Conservation (phyloP, 2,797 vertebrate species). For the Pterois miles region DNA sequence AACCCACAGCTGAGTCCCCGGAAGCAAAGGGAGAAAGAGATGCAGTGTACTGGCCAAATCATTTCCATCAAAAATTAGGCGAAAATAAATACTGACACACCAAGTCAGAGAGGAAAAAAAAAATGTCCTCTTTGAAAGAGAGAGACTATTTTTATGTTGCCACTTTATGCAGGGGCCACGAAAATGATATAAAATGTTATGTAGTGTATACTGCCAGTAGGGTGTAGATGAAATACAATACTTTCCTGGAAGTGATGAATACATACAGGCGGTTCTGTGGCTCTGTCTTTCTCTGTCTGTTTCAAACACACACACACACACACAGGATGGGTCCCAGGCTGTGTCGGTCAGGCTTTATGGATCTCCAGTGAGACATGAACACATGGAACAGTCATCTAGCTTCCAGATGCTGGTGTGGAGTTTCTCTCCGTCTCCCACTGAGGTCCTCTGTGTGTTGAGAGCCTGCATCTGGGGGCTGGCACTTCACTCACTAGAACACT, state of each 20-base stretch:
- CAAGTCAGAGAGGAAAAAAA: neutral
- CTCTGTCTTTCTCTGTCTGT: neutral
- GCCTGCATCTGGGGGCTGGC: constrained; percentile 42
- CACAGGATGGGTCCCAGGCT: constrained; percentile 52
- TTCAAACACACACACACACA: constrained; percentile 6
- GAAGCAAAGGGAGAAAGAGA: constrained; percentile 26
- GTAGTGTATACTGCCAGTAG: constrained; percentile 14
- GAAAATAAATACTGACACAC: constrained; percentile 43
- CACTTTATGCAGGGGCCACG: constrained; percentile 12
- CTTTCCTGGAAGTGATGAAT: constrained; percentile 45
- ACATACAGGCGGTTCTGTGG: constrained; percentile 36
- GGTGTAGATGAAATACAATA: constrained; percentile 45
- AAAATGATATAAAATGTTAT: constrained; percentile 44
- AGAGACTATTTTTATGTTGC: constrained; percentile 18
- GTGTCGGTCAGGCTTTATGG: constrained; percentile 62
- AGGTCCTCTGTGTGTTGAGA: constrained; percentile 57
- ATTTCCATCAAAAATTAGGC: constrained; percentile 54
- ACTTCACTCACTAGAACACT: constrained; percentile 44
- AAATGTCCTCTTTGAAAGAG: neutral
- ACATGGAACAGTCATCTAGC: constrained; percentile 74
- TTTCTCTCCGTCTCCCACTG: constrained; percentile 55
- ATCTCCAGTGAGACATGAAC: constrained; percentile 74
- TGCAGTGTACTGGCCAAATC: constrained; percentile 22
- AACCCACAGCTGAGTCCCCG: constrained; percentile 66
- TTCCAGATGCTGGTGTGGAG: constrained; percentile 71